These are phyloP conservation scores for Oryzias sinensis DNA, from an alignment of 2,797 vertebrate species.

Conservation along the genomic window DNA sequence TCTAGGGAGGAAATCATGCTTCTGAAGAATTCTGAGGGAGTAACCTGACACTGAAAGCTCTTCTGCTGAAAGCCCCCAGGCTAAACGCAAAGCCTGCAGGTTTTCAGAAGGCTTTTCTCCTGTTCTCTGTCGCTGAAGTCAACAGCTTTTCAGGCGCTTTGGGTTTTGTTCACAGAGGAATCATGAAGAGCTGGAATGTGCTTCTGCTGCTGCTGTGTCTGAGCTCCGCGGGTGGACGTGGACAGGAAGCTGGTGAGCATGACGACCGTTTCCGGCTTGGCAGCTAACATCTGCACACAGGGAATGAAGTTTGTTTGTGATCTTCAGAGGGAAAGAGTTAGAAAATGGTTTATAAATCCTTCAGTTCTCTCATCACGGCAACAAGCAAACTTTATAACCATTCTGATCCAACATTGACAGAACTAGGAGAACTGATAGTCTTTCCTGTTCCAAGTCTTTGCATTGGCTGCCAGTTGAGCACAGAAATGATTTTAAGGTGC, in stretches of 20 bases:
- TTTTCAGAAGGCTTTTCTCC: background rate
- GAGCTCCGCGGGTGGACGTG: conserved; percentile 8
- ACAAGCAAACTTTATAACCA: too few relatives aligned
- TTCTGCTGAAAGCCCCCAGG: background rate
- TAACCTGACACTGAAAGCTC: conserved; percentile 1
- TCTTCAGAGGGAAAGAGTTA: background rate
- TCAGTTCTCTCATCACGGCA: too few relatives aligned
- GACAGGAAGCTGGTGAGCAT: conserved; percentile 47
- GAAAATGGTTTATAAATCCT: too few relatives aligned
- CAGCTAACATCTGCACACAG: background rate
- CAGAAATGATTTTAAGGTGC: too few relatives aligned
- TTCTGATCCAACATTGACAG: too few relatives aligned
- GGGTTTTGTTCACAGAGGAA: background rate
- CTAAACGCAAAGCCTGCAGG: background rate
- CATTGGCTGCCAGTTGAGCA: too few relatives aligned
- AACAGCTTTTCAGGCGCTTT: background rate
- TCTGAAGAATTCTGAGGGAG: background rate
- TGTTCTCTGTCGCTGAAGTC: background rate
- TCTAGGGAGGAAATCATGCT: conserved; percentile 3
- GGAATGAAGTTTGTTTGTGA: background rate
- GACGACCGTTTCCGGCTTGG: background rate
- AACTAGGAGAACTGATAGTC: too few relatives aligned
- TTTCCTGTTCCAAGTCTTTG: too few relatives aligned
- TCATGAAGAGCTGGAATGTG: conserved; percentile 39
- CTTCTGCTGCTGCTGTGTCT: conserved; percentile 23